Evolutionary conservation across 2,888 invertebrate species (phyloP).

Genomic region (Chrysolina haemoptera): DNA sequence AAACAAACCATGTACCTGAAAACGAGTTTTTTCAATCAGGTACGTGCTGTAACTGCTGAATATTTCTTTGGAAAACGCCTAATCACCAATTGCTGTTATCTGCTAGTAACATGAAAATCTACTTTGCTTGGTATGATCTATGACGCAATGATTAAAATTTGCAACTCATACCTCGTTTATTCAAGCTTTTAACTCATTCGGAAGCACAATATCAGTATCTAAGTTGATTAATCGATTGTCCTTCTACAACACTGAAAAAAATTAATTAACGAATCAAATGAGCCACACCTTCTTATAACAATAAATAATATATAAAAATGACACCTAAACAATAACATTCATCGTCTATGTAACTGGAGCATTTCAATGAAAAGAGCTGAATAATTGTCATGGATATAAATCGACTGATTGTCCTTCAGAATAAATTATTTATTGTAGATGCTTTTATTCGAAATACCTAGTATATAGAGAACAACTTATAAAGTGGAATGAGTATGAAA

Average conservation of each 20-base stretch:
- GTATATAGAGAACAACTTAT: not conserved
- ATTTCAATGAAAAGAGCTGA: not conserved
- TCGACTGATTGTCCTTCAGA: not conserved
- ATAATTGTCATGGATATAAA: constrained; percentile 14
- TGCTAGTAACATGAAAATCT: not conserved
- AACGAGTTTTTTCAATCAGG: too few species aligned
- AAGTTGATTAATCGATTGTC: not conserved
- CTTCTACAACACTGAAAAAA: not conserved
- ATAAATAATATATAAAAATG: constrained; percentile 20
- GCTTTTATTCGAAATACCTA: not conserved
- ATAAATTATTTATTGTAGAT: not conserved
- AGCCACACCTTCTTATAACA: constrained; percentile 2
- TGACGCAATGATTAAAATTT: not conserved
- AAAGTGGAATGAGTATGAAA: not conserved
- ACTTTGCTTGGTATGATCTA: not conserved
- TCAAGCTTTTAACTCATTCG: not conserved
- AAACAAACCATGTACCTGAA: too few species aligned
- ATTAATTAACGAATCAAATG: not conserved
- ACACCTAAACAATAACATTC: constrained; percentile 5
- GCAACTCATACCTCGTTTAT: constrained; percentile 4
- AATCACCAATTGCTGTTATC: too few species aligned
- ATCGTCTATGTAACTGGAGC: constrained; percentile 2
- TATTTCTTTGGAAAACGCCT: too few species aligned
- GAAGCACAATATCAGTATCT: constrained; percentile 11
- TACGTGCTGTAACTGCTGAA: too few species aligned